These are phyloP conservation scores for Trichoplusia ni DNA, from an alignment of 1,140 invertebrate genomes.

Conservation along the genomic window DNA sequence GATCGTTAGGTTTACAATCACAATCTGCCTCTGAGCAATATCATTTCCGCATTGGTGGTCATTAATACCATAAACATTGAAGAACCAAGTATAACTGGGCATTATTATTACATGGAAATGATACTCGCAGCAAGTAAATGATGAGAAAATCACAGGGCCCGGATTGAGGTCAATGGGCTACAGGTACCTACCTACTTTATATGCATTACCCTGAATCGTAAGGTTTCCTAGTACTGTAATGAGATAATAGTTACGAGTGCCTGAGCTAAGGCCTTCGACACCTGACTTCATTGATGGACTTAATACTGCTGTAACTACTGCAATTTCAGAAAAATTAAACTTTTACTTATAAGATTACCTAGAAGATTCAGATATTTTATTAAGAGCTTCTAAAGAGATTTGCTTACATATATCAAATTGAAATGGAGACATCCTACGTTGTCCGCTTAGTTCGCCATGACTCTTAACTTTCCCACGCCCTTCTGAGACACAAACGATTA, in stretches of 20 bases:
- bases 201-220: constrained; percentile 15
- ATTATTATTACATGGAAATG: background rate
- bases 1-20: no score
- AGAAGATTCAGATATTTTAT: no score
- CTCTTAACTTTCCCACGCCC: constrained; percentile 2
- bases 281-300: no score
- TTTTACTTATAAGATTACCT: no score
- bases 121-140: background rate
- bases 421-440: background rate
- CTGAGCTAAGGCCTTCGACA: no score
- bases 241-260: background rate
- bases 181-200: background rate
- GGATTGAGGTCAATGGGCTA: no score
- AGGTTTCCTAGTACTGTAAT: constrained; percentile 22
- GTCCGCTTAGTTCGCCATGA: constrained; percentile 4
- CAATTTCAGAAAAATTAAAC: no score
- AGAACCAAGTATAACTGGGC: constrained; percentile 3
- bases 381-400: no score
- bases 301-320: no score
- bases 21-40: no score
- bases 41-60: background rate
- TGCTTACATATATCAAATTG: background rate
- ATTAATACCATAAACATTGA: background rate
- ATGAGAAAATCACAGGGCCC: constrained; percentile 15
- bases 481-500: constrained; percentile 1